phyloP scores from a whole-genome alignment of 2,113 vertebrate species.

The Clarias gariepinus region DNA sequence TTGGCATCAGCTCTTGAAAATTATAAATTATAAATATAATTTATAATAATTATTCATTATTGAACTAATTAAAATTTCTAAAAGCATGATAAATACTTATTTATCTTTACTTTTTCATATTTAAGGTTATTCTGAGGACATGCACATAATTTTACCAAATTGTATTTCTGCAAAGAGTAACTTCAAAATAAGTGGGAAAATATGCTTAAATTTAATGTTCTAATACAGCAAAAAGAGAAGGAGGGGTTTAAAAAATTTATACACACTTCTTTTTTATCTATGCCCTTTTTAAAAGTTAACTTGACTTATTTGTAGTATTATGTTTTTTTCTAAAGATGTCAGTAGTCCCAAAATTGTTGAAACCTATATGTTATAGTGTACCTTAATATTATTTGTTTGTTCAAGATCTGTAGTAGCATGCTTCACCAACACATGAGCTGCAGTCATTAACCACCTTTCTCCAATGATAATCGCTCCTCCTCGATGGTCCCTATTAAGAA shows the following conservation, averaged over 20 bases:
- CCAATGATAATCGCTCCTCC: constrained; percentile 65
- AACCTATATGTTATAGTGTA: constrained; percentile 34
- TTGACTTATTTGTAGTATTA: too few species aligned
- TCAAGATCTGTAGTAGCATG: fast-evolving
- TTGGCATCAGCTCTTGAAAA: neutral
- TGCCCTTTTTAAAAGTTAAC: too few species aligned
- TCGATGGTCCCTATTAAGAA: fast-evolving
- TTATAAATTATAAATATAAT: neutral
- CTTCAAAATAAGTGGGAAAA: neutral
- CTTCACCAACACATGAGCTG: constrained; percentile 58
- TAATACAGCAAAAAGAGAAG: neutral
- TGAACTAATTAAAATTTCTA: neutral
- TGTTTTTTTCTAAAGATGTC: too few species aligned
- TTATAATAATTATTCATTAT: neutral
- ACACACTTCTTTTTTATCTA: too few species aligned
- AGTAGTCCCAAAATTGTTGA: too few species aligned
- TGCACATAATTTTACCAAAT: neutral
- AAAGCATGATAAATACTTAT: neutral
- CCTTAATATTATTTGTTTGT: neutral
- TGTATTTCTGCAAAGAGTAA: neutral
- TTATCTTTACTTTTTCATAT: too few species aligned
- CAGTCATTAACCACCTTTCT: constrained; percentile 70
- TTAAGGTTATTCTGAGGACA: neutral
- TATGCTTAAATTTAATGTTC: neutral
- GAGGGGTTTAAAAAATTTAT: too few species aligned